Percentiles rank a stretch among this genome's conserved stretches.
phyloP scores from a whole-genome alignment of 2,797 vertebrate species.

The Harpagifer antarcticus region DNA sequence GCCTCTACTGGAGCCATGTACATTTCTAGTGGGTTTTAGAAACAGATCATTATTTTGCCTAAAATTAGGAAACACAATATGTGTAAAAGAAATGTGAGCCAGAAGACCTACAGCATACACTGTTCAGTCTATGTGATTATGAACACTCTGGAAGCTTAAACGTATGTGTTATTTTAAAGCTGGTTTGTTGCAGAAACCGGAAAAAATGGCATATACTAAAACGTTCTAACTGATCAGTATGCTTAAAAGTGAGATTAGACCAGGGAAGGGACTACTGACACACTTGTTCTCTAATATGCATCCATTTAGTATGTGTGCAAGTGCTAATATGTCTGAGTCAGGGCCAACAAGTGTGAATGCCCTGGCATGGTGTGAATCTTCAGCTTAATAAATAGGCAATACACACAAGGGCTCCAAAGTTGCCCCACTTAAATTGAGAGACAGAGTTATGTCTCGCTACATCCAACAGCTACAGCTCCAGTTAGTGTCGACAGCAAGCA shows the following conservation, averaged over 20 bases:
- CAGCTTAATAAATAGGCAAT: slow-evolving; percentile 44
- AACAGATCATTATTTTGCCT: not conserved
- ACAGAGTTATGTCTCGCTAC: slow-evolving; percentile 54
- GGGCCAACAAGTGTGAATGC: slow-evolving; percentile 28
- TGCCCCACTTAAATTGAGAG: slow-evolving; percentile 41
- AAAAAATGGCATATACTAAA: not conserved
- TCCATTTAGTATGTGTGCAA: slow-evolving; percentile 6
- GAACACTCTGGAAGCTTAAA: not conserved
- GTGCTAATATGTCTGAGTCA: slow-evolving; percentile 28
- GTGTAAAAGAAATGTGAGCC: not conserved
- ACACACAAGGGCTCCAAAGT: slow-evolving; percentile 32
- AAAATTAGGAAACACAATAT: not conserved
- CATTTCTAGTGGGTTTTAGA: not conserved
- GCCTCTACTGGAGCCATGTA: not conserved
- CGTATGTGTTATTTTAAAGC: slow-evolving; percentile 1
- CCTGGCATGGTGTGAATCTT: slow-evolving; percentile 33
- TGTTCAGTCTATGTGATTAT: not conserved
- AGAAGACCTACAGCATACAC: not conserved
- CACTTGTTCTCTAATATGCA: slow-evolving; percentile 9
- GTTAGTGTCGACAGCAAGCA: slow-evolving; percentile 65
- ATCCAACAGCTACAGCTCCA: slow-evolving; percentile 71
- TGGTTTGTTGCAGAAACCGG: not conserved
- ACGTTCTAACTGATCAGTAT: not conserved
- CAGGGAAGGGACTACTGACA: slow-evolving; percentile 12
- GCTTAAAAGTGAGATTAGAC: slow-evolving; percentile 21